Percentiles rank a stretch among this genome's conserved stretches.
Evolutionary conservation across 2,888 invertebrate genomes (phyloP).

Genomic region (Tolmerus cingulatus): DNA sequence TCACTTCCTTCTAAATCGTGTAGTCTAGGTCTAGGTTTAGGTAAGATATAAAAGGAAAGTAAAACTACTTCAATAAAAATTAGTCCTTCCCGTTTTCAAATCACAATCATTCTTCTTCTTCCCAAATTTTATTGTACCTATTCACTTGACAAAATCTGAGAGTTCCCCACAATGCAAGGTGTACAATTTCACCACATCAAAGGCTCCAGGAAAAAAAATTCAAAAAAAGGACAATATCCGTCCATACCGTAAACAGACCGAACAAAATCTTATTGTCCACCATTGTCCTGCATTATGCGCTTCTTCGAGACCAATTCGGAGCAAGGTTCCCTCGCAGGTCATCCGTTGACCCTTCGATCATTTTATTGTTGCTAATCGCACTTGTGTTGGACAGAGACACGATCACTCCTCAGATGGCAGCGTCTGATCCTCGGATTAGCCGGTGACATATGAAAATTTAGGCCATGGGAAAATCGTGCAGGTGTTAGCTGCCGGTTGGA

Average conservation of each 20-base stretch:
- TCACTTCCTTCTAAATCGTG: background rate
- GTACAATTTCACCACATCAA: constrained; percentile 35
- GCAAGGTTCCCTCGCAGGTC: constrained; percentile 5
- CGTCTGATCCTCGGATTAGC: constrained; percentile 29
- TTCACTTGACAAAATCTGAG: constrained; percentile 42
- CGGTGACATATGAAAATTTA: constrained; percentile 43
- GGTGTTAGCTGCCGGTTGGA: constrained; percentile 35
- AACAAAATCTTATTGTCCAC: constrained; percentile 47
- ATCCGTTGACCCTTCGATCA: constrained; percentile 41
- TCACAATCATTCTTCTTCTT: background rate
- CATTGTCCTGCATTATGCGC: constrained; percentile 40
- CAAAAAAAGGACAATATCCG: constrained; percentile 4
- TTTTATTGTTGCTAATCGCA: constrained; percentile 19
- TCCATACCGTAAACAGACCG: constrained; percentile 44
- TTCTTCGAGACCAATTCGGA: constrained; percentile 32
- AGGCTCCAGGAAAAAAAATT: background rate
- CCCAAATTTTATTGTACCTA: background rate
- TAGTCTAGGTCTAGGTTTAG: background rate
- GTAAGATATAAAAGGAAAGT: background rate
- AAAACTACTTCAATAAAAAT: background rate
- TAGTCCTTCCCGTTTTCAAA: background rate
- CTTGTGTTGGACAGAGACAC: constrained; percentile 1
- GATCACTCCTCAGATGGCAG: constrained; percentile 7
- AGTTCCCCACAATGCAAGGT: constrained; percentile 41
- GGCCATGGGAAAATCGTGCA: constrained; percentile 48